These are phyloP conservation scores for Euplexia lucipara DNA, from an alignment of 2,888 invertebrate species.

Conservation along the genomic window DNA sequence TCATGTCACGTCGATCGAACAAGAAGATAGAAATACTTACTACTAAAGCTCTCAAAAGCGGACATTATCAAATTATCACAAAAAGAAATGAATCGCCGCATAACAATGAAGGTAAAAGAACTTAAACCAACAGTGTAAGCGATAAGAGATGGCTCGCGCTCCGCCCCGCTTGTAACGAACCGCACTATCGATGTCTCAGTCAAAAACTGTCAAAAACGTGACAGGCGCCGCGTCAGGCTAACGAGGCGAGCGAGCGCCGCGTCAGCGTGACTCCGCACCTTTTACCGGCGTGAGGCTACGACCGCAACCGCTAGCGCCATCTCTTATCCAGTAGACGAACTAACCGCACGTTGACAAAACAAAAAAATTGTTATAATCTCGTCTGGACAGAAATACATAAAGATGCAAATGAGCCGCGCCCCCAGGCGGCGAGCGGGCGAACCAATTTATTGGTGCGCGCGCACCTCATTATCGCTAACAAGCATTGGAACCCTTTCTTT, in stretches of 20 bases:
- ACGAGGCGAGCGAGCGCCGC: conserved; percentile 83
- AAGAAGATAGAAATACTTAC: conserved; percentile 68
- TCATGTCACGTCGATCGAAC: conserved; percentile 67
- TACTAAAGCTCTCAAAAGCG: conserved; percentile 65
- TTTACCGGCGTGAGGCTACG: conserved; percentile 24
- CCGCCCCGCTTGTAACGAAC: conserved; percentile 88
- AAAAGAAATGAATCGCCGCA: conserved; percentile 74
- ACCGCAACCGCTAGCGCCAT: conserved; percentile 76
- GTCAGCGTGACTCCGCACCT: conserved; percentile 83
- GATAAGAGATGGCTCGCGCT: conserved; percentile 79
- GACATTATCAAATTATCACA: conserved; percentile 77
- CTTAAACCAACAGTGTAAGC: conserved; percentile 85
- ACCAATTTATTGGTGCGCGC: conserved; percentile 87
- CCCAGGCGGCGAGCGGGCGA: conserved; percentile 82
- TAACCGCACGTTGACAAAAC: conserved; percentile 48
- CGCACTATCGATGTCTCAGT: conserved; percentile 90
- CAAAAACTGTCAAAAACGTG: conserved; percentile 90
- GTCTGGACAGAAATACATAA: conserved; percentile 80
- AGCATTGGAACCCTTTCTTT: conserved; percentile 87
- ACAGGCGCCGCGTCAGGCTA: conserved; percentile 89
- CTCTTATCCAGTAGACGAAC: conserved; percentile 79
- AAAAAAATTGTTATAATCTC: conserved; percentile 67
- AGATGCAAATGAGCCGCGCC: conserved; percentile 87
- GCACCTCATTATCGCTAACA: conserved; percentile 90
- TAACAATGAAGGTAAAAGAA: conserved; percentile 87